These are phyloP conservation scores for Porphyrio hochstetteri DNA, from an alignment of 2,113 vertebrate genomes.

Conservation along the genomic window DNA sequence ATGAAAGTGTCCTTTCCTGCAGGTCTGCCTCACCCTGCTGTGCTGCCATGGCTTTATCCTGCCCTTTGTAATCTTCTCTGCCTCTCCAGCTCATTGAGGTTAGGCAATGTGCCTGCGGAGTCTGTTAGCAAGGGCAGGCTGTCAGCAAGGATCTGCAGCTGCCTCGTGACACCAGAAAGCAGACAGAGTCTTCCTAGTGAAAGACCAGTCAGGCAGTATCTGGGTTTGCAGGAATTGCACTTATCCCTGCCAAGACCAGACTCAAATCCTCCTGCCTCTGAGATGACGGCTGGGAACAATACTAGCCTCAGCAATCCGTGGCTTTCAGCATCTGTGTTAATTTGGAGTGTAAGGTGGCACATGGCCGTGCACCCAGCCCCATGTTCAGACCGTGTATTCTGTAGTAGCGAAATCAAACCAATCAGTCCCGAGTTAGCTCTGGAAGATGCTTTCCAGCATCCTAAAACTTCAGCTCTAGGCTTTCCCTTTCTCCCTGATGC, in stretches of 20 bases:
- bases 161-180: neutral
- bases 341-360: neutral
- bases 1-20: neutral
- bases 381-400: neutral
- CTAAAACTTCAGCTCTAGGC: neutral
- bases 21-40: neutral
- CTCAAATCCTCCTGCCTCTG: neutral
- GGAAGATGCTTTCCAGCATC: neutral
- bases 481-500: neutral
- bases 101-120: neutral
- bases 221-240: neutral
- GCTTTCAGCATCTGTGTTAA: neutral
- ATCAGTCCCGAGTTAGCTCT: neutral
- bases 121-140: neutral
- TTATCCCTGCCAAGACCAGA: neutral
- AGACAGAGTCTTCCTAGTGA: fast-evolving
- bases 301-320: neutral
- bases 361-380: neutral
- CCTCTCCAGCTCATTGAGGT: fast-evolving
- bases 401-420: neutral
- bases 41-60: neutral
- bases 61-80: neutral
- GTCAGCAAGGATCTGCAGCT: neutral
- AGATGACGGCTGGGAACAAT: neutral
- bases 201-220: neutral